Conservation (phyloP, 2,113 vertebrate genomes). For the Rhabdomys dilectus region DNA sequence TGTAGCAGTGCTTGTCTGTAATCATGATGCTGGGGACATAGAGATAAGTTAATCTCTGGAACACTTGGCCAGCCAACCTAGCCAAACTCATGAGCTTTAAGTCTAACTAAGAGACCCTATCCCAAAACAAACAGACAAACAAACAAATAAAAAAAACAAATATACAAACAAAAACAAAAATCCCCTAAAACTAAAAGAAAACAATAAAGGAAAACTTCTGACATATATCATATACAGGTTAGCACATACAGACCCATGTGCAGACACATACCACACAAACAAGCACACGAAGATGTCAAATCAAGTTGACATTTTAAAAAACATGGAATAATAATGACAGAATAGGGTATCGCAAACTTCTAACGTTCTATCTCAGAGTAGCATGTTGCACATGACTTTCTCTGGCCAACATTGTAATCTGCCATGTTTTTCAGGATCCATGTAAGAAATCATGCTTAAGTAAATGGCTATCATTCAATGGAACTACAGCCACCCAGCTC, state of each 20-base stretch:
- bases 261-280: no score
- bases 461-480: fast-evolving
- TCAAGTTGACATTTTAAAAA: neutral
- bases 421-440: neutral
- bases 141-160: neutral
- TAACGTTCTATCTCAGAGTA: neutral
- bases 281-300: neutral
- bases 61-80: neutral
- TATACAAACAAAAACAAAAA: no score
- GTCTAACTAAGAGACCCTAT: neutral
- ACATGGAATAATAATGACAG: neutral
- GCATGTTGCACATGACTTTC: neutral
- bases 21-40: neutral
- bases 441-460: neutral
- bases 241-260: neutral
- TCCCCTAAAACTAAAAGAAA: neutral
- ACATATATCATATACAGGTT: neutral
- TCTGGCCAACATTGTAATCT: neutral
- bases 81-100: neutral
- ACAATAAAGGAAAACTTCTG: neutral
- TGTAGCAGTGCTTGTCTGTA: no score
- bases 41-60: no score
- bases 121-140: neutral
- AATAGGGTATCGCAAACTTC: neutral
- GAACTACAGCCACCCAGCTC: neutral